Conservation (phyloP, 2,888 invertebrate species). For the Capitulum mitella region DNA sequence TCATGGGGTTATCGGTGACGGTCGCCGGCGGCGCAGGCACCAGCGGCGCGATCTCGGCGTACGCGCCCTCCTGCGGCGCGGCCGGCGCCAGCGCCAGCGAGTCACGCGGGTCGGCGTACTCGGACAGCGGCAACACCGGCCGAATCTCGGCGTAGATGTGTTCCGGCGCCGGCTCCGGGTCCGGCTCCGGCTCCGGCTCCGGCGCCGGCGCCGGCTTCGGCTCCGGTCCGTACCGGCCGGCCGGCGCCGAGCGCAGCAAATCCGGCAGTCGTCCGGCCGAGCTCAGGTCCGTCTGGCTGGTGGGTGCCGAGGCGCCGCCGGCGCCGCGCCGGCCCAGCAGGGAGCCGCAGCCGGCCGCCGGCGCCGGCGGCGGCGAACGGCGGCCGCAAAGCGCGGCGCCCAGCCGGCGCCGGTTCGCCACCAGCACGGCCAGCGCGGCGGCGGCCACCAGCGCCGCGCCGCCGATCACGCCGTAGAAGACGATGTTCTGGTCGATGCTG, state of each 20-base stretch:
- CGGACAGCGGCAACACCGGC: neutral
- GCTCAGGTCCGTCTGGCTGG: neutral
- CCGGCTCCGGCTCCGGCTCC: neutral
- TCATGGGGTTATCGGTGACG: too few relatives aligned
- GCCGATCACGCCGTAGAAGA: slow-evolving; percentile 6
- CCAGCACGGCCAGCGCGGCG: neutral
- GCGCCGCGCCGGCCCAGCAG: neutral
- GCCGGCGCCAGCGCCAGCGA: neutral
- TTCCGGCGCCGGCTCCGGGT: neutral
- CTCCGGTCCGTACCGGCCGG: too few relatives aligned
- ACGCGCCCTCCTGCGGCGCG: neutral
- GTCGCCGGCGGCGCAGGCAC: neutral
- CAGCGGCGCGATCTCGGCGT: slow-evolving; percentile 24
- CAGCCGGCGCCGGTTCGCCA: neutral
- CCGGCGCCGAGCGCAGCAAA: neutral
- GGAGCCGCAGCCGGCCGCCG: neutral
- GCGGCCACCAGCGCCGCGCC: neutral
- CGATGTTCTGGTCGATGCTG: neutral
- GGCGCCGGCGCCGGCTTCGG: neutral
- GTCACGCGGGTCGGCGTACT: slow-evolving; percentile 13
- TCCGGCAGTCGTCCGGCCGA: neutral
- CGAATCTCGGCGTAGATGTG: slow-evolving; percentile 19
- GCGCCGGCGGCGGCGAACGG: neutral
- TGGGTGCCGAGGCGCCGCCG: neutral
- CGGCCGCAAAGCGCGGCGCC: neutral